phyloP scores from a whole-genome alignment of 1,140 invertebrate genomes.

The Drosophila aff. region DNA sequence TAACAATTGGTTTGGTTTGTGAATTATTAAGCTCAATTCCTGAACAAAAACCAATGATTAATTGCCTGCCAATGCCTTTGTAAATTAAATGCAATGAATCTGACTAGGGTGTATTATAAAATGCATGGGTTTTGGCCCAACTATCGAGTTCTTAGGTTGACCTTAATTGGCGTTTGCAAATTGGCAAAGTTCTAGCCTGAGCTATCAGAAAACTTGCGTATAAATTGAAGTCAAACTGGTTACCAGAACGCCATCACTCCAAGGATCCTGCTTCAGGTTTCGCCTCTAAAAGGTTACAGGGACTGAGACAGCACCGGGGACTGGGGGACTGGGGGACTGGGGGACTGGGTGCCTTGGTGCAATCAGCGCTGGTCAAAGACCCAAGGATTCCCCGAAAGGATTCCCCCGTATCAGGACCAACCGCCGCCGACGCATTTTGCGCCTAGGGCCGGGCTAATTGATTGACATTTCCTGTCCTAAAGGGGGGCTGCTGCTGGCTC shows the following conservation, averaged over 20 bases:
- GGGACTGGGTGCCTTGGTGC: neutral
- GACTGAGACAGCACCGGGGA: slow-evolving; percentile 4
- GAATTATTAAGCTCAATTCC: neutral
- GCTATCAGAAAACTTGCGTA: slow-evolving; percentile 9
- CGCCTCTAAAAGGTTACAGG: slow-evolving; percentile 9
- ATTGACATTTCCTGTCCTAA: slow-evolving; percentile 68
- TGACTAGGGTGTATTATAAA: neutral
- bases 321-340: neutral
- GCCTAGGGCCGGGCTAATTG: slow-evolving; percentile 58
- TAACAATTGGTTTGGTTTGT: neutral
- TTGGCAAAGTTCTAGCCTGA: neutral
- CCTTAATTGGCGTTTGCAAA: slow-evolving; percentile 1
- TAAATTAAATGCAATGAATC: neutral
- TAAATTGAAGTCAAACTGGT: slow-evolving; percentile 35
- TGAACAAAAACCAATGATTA: neutral
- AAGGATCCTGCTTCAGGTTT: neutral
- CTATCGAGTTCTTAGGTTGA: neutral
- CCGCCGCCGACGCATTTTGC: slow-evolving; percentile 27
- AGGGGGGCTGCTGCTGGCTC: neutral
- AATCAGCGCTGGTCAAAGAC: slow-evolving; percentile 51
- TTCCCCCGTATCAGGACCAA: neutral
- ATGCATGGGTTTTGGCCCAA: slow-evolving; percentile 4
- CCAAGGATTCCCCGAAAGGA: slow-evolving; percentile 23
- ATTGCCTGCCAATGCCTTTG: neutral
- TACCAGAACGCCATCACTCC: neutral